Percentiles rank a stretch among this genome's conserved stretches.
phyloP scores from a whole-genome alignment of 2,797 vertebrate genomes.

The Margarornis squamiger region DNA sequence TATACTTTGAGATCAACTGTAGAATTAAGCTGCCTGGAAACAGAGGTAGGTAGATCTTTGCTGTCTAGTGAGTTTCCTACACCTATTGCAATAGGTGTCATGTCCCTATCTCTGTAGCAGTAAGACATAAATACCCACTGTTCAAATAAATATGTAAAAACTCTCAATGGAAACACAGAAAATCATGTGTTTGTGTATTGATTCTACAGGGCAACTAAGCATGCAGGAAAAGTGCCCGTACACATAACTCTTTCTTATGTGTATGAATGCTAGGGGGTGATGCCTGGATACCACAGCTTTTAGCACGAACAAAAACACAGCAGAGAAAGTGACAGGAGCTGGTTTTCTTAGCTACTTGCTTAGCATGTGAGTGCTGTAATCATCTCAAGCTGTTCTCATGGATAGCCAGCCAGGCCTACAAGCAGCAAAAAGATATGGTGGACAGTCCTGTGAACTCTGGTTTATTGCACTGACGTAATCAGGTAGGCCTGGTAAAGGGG shows the following conservation, averaged over 20 bases:
- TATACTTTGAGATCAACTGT: background rate
- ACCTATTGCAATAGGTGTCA: background rate
- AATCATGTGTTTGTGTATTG: fast-evolving
- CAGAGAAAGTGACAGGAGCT: background rate
- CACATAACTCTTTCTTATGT: fast-evolving
- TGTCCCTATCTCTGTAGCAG: background rate
- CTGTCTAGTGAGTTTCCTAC: background rate
- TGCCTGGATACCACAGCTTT: background rate
- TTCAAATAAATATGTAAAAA: background rate
- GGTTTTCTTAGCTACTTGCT: background rate
- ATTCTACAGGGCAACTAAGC: background rate
- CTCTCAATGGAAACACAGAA: background rate
- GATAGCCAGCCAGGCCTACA: background rate
- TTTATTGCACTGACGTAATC: fast-evolving
- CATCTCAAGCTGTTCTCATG: fast-evolving
- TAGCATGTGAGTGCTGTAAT: fast-evolving
- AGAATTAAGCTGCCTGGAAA: background rate
- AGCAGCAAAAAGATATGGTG: fast-evolving
- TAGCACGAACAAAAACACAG: background rate
- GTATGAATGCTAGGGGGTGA: fast-evolving
- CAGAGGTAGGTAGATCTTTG: background rate
- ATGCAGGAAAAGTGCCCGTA: fast-evolving
- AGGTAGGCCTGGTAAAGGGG: background rate
- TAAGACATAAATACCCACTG: fast-evolving
- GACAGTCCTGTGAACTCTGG: background rate